Base-by-base conservation (phyloP, 2,888 invertebrate species). In the Lycia hirtaria region DNA sequence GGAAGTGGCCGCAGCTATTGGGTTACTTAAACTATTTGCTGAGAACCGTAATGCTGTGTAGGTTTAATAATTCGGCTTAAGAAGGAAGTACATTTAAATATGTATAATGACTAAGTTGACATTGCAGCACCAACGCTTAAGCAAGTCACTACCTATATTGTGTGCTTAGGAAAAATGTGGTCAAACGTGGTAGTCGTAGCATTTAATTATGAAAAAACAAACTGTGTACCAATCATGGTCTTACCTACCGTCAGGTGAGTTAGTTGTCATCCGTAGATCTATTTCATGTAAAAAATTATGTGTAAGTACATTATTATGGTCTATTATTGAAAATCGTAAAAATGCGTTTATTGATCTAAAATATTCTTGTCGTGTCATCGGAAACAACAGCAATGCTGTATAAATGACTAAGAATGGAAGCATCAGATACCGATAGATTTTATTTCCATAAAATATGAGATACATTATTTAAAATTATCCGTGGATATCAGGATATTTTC, bases 1-100 rank as follows among this genome's bases (percentile, higher is more conserved):
- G 89, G 88, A 89, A 89, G 86, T 88, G 80, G 65, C 49, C 40
- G 50, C 37, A 60, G 77, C 77, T 80, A 79, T 79, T 76, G 74
- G 75, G 75, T 71, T 71, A 64, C 65, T 72, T 67, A 70, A 67
- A 71, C 71, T 67, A 67, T 69, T 73, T 69, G 66, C 67, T 75
- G 69, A 67, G 71, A 71, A 73, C 70, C 65, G 65, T 64, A 65
- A 65, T 66, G 60, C 67, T 68, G 64, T 62, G 63, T 66, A 64
- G 58, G 37, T 55, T 60, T 48, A 68, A 64, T 70, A 62, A 63
- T 45, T 63, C 73, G 71, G 63, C 68, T 57, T 26, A 41, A 37
- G 41, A 15, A 41, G 47, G 51, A 41, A 57, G 47, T 45, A 49
- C 12, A 10, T 37, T 28, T n/a, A 14, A 38, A 35, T 30, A 26